Evolutionary conservation across 2,888 invertebrate genomes (phyloP).

Genomic region (Eudemis profundana): DNA sequence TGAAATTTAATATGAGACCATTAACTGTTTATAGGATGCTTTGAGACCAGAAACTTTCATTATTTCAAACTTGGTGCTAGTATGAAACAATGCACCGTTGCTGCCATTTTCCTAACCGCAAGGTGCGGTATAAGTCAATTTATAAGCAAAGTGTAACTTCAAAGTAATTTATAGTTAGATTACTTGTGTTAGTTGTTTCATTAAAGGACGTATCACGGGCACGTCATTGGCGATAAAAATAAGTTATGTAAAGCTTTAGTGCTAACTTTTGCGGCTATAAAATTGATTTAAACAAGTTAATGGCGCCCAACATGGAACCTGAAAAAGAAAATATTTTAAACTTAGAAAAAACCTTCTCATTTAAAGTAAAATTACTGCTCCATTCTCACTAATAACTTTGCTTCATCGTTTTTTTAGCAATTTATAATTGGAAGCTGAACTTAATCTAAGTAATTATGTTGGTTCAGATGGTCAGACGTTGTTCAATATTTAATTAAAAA

Average conservation of each 20-base stretch:
- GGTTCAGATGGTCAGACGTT: no score
- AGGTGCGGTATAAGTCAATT: conserved; percentile 14
- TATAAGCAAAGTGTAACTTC: conserved; percentile 24
- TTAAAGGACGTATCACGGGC: conserved; percentile 24
- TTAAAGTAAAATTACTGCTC: conserved; percentile 6
- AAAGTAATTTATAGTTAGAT: conserved; percentile 31
- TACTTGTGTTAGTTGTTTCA: conserved; percentile 22
- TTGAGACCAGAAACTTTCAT: conserved; percentile 8
- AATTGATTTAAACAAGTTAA: neutral
- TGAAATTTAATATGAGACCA: neutral
- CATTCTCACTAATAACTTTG: no score
- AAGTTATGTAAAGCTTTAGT: conserved; percentile 9
- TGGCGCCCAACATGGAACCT: conserved; percentile 26
- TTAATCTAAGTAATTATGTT: no score
- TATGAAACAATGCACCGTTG: conserved; percentile 6
- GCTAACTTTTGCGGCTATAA: conserved; percentile 5
- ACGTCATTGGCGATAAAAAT: neutral
- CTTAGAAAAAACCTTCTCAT: no score
- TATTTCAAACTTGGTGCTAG: conserved; percentile 5
- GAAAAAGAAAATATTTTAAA: neutral
- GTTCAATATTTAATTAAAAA: no score
- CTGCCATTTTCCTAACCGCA: conserved; percentile 8
- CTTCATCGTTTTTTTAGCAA: no score
- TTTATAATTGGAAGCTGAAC: no score
- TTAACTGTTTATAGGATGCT: no score